phyloP scores from a whole-genome alignment of 2,797 vertebrate species.

The Eospalax fontanierii region DNA sequence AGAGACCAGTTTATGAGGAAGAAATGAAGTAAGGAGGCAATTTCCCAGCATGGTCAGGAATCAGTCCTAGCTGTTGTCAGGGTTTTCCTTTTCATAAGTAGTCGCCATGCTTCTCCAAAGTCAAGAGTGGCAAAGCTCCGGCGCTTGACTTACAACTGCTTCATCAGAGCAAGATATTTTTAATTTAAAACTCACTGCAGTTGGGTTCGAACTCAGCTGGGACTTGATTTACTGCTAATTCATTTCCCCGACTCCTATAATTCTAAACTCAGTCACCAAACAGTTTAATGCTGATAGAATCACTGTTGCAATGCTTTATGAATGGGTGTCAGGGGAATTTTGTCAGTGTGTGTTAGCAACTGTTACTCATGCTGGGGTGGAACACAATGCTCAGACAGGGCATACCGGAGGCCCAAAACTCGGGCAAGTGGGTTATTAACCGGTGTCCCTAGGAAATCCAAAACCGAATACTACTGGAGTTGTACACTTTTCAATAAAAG shows the following conservation, averaged over 20 bases:
- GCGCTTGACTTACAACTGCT: constrained; percentile 83
- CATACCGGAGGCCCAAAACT: background rate
- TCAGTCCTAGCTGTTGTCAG: constrained; percentile 77
- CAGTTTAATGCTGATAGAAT: constrained; percentile 81
- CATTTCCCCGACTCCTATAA: constrained; percentile 82
- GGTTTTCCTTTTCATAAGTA: constrained; percentile 78
- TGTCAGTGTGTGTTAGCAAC: constrained; percentile 74
- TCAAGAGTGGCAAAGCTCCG: constrained; percentile 75
- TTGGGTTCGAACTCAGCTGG: constrained; percentile 84
- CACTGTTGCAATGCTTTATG: constrained; percentile 67
- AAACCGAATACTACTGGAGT: background rate
- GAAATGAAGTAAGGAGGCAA: constrained; percentile 80
- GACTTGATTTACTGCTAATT: constrained; percentile 90
- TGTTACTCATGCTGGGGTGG: constrained; percentile 68
- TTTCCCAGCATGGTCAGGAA: constrained; percentile 84
- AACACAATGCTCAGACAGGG: background rate
- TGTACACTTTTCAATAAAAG: background rate
- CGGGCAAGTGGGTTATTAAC: background rate
- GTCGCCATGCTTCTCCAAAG: constrained; percentile 66
- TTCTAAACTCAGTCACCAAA: constrained; percentile 87
- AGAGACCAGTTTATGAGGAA: constrained; percentile 66
- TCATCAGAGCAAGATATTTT: constrained; percentile 84
- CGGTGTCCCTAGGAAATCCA: background rate
- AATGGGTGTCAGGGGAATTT: constrained; percentile 74
- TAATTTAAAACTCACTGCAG: constrained; percentile 87